Evolutionary conservation across 2,797 vertebrate genomes (phyloP).

Genomic region (Echiichthys vipera): DNA sequence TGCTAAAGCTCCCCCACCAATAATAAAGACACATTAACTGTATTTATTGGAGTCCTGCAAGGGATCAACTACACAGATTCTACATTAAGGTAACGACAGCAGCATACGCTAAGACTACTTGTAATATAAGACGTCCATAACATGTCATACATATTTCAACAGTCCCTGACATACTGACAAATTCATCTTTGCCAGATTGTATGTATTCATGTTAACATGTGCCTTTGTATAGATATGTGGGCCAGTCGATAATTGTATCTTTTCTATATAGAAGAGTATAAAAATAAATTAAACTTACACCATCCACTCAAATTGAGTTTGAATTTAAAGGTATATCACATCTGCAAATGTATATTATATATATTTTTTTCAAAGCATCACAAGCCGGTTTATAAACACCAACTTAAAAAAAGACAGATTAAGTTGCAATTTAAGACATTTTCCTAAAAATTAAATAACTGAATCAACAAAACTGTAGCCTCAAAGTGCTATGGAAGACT

Average conservation of each 20-base stretch:
- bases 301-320: constrained; percentile 78
- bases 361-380: constrained; percentile 75
- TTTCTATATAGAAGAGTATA: constrained; percentile 83
- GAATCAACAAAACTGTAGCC: constrained; percentile 72
- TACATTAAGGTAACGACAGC: constrained; percentile 79
- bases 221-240: constrained; percentile 73
- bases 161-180: constrained; percentile 87
- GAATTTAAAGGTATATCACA: constrained; percentile 80
- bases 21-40: constrained; percentile 70
- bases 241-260: constrained; percentile 59
- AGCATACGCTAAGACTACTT: constrained; percentile 78
- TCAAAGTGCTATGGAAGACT: constrained; percentile 85
- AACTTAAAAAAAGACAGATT: constrained; percentile 69
- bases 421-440: constrained; percentile 67
- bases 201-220: constrained; percentile 75
- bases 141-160: constrained; percentile 81
- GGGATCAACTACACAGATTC: constrained; percentile 73
- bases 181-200: constrained; percentile 77
- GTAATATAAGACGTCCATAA: constrained; percentile 80
- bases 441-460: constrained; percentile 65
- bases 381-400: constrained; percentile 78
- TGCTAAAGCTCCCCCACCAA: constrained; percentile 68
- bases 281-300: constrained; percentile 86
- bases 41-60: constrained; percentile 67
- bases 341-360: constrained; percentile 74